Base-by-base conservation (phyloP, 2,888 invertebrate genomes). In the Reticulitermes lucifugus region DNA sequence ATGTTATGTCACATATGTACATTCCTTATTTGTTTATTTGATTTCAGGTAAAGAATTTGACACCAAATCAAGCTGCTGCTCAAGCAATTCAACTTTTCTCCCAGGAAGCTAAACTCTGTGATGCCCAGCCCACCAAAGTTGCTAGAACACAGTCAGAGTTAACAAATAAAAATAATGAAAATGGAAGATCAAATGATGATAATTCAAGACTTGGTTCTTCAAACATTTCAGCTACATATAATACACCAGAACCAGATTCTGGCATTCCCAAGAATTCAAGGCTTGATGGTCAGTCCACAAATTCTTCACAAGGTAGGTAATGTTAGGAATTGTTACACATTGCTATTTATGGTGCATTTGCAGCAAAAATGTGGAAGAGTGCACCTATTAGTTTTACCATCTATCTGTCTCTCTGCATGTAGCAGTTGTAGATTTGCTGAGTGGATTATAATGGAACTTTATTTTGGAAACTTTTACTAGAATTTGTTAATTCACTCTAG, bases 11-110 rank as follows among this genome's bases (percentile, higher is more conserved):
- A 18, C 73, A 73, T 18, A 41, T 73, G 73, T 7, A 10, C n/a
- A 41, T 43, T 77, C 14, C 46, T 43, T 46, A 77, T 77, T 43
- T 7, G n/a, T 35, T 86, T 14, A 77, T 29, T 35, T 77, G 73
- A 65, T 85, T 88, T 18, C 88, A 95, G 95, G 92, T 95, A 85
- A 93, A 94, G 89, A 94, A 94, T 89, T 92, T 97, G 88, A 95
- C 96, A 86, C 95, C 96, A 87, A 97, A 98, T 92, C 96, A 97
- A 91, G 97, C 98, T 84, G 98, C 98, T 51, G 96, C 96, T 0
- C 94, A 95, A 89, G 98, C 98, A 18, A 94, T 98, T 88, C 95
- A 96, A 89, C 92, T 98, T 86, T 97, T 97, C 90, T 96, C 96
- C 86, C 94, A 95, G 90, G 97, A 97, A 89, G 97, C 97, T 41